A percentile compares a stretch with the other conserved stretches of the same genome.
Evolutionary conservation across 2,113 vertebrate species (phyloP).

Genomic region (Chloroceryle aenea): DNA sequence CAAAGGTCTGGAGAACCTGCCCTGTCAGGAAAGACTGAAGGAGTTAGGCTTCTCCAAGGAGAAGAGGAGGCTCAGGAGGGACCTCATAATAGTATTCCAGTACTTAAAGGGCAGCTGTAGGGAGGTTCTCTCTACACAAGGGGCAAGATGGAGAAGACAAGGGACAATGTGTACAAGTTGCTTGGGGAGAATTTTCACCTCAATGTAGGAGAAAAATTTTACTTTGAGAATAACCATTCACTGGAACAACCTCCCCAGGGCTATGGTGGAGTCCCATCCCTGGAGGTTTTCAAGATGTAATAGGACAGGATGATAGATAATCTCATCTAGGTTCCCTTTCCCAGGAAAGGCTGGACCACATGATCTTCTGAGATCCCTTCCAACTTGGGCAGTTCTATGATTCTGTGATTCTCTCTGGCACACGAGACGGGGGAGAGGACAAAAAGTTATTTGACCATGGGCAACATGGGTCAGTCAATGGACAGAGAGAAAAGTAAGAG

Average conservation of each 20-base stretch:
- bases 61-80: background rate
- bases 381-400: background rate
- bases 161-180: background rate
- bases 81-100: background rate
- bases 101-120: background rate
- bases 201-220: background rate
- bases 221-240: background rate
- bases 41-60: background rate
- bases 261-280: background rate
- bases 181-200: background rate
- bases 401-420: background rate
- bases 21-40: background rate
- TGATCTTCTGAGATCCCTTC: background rate
- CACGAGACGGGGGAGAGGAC: background rate
- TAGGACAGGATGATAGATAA: background rate
- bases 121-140: background rate
- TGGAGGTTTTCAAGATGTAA: background rate
- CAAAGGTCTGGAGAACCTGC: background rate
- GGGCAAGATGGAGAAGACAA: background rate
- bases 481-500: background rate
- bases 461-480: background rate
- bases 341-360: background rate
- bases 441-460: background rate
- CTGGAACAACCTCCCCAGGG: background rate
- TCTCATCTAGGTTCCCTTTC: background rate